phyloP scores from a whole-genome alignment of 2,888 invertebrate genomes.

The Plemyria rubiginata region DNA sequence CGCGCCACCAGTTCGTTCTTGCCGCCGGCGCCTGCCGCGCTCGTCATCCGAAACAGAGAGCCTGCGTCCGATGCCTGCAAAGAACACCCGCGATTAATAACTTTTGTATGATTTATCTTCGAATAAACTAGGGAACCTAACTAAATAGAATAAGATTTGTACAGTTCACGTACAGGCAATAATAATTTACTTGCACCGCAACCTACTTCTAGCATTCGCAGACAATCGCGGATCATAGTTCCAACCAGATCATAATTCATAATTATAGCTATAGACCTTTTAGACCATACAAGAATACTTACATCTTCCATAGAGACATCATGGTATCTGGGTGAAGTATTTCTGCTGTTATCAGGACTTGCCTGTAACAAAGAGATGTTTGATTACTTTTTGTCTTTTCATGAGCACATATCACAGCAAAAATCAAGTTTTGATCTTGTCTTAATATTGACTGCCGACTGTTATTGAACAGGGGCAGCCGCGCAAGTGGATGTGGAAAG shows the following conservation, averaged over 20 bases:
- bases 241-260: too few species aligned
- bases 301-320: conserved; percentile 82
- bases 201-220: too few species aligned
- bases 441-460: background rate
- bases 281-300: conserved; percentile 46
- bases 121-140: too few species aligned
- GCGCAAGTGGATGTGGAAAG: conserved; percentile 24
- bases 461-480: background rate
- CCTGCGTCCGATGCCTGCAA: conserved; percentile 76
- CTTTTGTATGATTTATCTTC: background rate
- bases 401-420: background rate
- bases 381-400: background rate
- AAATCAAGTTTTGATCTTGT: background rate
- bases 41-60: conserved; percentile 80
- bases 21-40: conserved; percentile 88
- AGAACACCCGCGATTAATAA: background rate
- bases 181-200: too few species aligned
- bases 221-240: too few species aligned
- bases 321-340: conserved; percentile 79
- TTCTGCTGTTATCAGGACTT: conserved; percentile 81
- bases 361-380: conserved; percentile 70
- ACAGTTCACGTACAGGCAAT: too few species aligned
- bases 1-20: conserved; percentile 86
- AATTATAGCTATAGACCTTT: too few species aligned
- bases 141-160: too few species aligned